Conservation (phyloP, 1,140 invertebrate species). For the Bombus soroeensis region DNA sequence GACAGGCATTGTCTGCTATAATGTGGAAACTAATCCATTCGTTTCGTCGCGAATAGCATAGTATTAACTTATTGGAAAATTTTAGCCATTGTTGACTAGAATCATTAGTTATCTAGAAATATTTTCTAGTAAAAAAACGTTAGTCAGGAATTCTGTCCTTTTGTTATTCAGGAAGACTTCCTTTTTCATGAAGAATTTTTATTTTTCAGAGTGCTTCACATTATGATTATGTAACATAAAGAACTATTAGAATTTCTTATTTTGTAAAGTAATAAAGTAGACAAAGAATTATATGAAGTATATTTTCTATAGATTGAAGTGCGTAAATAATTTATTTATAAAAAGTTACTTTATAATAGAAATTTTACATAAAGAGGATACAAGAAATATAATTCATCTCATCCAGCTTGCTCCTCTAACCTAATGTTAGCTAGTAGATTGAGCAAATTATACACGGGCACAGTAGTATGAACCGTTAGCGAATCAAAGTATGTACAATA, state of each 20-base stretch:
- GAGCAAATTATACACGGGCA: background rate
- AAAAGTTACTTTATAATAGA: no score
- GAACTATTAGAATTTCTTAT: background rate
- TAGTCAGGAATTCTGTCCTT: no score
- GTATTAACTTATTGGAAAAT: background rate
- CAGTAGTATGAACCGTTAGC: background rate
- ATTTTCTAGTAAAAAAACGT: background rate
- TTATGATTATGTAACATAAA: background rate
- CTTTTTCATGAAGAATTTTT: background rate
- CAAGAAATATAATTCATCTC: background rate
- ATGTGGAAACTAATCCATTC: slow-evolving; percentile 11
- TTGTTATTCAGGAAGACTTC: background rate
- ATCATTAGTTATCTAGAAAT: background rate
- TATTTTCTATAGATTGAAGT: background rate
- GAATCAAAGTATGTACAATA: background rate
- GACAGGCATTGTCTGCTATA: background rate
- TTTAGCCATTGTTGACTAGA: no score
- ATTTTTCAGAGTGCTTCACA: background rate
- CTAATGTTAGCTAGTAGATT: background rate
- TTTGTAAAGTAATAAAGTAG: no score
- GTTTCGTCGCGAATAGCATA: background rate
- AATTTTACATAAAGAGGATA: background rate
- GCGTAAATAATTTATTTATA: background rate
- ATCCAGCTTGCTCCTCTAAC: background rate
- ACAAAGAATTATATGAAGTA: background rate